A percentile compares a stretch with the other conserved stretches of the same genome.
phyloP scores from a whole-genome alignment of 2,888 invertebrate genomes.

The Lasioglossum lativentre region DNA sequence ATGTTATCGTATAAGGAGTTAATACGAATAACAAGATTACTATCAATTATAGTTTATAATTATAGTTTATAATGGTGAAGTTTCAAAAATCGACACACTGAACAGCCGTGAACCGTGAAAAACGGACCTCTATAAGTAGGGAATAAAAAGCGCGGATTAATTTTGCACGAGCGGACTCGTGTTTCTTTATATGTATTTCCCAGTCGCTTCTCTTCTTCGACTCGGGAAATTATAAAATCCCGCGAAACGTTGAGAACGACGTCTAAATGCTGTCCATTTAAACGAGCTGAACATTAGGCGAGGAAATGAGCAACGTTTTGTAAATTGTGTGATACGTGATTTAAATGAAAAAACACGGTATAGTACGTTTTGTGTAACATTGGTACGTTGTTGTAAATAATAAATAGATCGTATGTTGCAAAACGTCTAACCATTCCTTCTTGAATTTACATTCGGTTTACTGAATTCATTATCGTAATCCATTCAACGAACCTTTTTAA shows the following conservation, averaged over 20 bases:
- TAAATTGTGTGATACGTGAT: conserved; percentile 79
- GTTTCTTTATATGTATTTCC: conserved; percentile 7
- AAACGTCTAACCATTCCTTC: background rate
- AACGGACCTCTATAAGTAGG: conserved; percentile 14
- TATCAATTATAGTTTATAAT: background rate
- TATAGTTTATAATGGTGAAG: background rate
- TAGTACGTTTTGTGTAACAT: conserved; percentile 72
- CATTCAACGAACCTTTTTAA: too few relatives aligned
- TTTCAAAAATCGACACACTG: background rate
- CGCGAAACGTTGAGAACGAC: conserved; percentile 50
- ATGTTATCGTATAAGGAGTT: too few relatives aligned
- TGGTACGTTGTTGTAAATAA: conserved; percentile 82
- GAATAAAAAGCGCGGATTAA: background rate
- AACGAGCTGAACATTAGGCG: conserved; percentile 56
- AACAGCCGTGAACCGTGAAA: background rate
- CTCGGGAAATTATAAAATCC: conserved; percentile 11
- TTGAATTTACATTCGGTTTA: background rate
- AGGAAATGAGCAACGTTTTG: conserved; percentile 77
- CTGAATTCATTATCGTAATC: too few relatives aligned
- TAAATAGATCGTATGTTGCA: conserved; percentile 80
- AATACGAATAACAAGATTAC: background rate
- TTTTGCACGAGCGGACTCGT: conserved; percentile 17
- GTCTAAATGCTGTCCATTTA: conserved; percentile 60
- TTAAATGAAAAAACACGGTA: conserved; percentile 69
- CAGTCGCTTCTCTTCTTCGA: background rate